Conservation (phyloP, 92 coral and sea anemone genomes). For the Micromussa lordhowensis region DNA sequence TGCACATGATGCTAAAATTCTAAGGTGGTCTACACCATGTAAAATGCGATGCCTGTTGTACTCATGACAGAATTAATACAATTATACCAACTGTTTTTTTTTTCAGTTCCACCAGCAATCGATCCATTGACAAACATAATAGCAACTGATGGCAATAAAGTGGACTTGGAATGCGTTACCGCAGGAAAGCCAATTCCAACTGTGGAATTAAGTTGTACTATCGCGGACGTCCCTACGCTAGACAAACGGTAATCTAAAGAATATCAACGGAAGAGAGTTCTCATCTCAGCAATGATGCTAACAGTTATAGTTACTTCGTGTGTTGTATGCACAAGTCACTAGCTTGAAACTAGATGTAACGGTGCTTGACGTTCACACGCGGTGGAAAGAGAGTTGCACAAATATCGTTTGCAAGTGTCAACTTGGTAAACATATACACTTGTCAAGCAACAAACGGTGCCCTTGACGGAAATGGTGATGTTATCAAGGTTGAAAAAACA, state of each 20-base stretch:
- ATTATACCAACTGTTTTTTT: neutral
- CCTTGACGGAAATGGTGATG: slow-evolving; percentile 31
- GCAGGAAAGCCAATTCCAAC: slow-evolving; percentile 40
- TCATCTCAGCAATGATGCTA: neutral
- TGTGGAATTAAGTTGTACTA: slow-evolving; percentile 51
- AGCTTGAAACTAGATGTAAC: too few relatives aligned
- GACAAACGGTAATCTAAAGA: slow-evolving; percentile 13
- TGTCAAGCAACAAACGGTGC: slow-evolving; percentile 79
- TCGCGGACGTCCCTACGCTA: neutral
- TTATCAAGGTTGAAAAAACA: slow-evolving; percentile 27
- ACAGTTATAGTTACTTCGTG: too few relatives aligned
- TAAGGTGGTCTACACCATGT: too few relatives aligned
- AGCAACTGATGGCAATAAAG: slow-evolving; percentile 17
- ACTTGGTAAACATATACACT: slow-evolving; percentile 36
- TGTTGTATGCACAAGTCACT: too few relatives aligned
- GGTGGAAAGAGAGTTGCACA: neutral
- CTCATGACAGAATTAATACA: neutral
- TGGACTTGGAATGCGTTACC: slow-evolving; percentile 32
- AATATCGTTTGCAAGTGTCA: neutral
- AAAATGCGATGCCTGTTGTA: too few relatives aligned
- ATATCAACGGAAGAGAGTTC: neutral
- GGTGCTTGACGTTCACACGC: neutral
- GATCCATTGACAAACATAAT: slow-evolving; percentile 1
- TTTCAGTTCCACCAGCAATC: slow-evolving; percentile 55
- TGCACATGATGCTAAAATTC: too few relatives aligned